These are phyloP conservation scores for Nycticebus coucang DNA, from an alignment of 2,113 vertebrate species.

Conservation along the genomic window DNA sequence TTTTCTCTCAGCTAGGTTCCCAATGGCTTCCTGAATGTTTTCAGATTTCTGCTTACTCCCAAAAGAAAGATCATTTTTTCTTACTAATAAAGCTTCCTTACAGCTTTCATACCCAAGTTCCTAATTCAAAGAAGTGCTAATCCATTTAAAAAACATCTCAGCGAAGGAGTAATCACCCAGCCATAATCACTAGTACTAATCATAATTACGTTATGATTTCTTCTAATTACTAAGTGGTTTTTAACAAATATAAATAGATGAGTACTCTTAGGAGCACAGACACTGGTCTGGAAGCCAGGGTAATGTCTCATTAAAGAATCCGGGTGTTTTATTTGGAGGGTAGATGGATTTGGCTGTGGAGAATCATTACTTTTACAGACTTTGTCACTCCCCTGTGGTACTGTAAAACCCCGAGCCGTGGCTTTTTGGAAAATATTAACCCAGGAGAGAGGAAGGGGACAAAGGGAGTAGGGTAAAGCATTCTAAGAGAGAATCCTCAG, in stretches of 20 bases:
- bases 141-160: constrained; percentile 73
- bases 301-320: constrained; percentile 42
- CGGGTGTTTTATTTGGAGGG: constrained; percentile 5
- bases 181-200: constrained; percentile 67
- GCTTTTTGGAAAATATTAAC: constrained; percentile 41
- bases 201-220: constrained; percentile 73
- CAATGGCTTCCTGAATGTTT: constrained; percentile 51
- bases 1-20: constrained; percentile 54
- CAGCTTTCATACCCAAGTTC: constrained; percentile 67
- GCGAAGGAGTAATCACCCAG: constrained; percentile 66
- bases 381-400: not conserved
- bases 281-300: constrained; percentile 49
- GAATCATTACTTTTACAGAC: constrained; percentile 19
- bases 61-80: constrained; percentile 68
- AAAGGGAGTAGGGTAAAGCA: not conserved
- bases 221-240: constrained; percentile 72
- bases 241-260: constrained; percentile 66
- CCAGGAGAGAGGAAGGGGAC: not conserved
- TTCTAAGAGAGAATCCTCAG: constrained; percentile 28
- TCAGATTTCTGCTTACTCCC: constrained; percentile 52
- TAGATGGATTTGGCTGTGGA: constrained; percentile 15
- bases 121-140: constrained; percentile 75
- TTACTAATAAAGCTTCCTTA: constrained; percentile 52
- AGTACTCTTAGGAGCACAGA: constrained; percentile 48
- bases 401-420: not conserved